phyloP scores from a whole-genome alignment of 2,888 invertebrate genomes.

The Dyspetes luteomarginatus region DNA sequence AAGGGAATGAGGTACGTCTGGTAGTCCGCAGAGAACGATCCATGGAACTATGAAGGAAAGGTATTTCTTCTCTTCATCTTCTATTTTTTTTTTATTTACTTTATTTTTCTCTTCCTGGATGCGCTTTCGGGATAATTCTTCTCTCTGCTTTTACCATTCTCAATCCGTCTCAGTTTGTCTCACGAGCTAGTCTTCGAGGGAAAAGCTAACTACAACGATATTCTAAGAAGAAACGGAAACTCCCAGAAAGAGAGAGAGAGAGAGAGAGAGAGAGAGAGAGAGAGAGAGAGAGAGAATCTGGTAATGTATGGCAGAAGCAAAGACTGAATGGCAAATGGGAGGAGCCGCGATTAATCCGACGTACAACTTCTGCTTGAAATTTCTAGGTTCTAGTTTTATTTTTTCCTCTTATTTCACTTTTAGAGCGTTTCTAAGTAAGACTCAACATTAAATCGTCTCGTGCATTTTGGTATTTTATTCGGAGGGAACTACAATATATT shows the following conservation, averaged over 20 bases:
- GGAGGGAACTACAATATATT: too few species aligned
- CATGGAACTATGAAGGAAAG: conserved; percentile 1
- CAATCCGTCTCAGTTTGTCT: conserved; percentile 61
- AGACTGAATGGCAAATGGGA: conserved; percentile 35
- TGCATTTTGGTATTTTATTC: too few species aligned
- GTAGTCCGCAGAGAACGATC: conserved; percentile 5
- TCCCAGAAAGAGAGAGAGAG: too few species aligned
- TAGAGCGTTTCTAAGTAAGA: conserved; percentile 25
- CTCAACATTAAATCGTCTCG: too few species aligned
- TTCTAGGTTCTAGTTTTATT: neutral
- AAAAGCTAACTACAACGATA: conserved; percentile 56
- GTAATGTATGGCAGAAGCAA: conserved; percentile 23
- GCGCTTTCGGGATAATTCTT: conserved; percentile 23
- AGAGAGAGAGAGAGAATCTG: too few species aligned
- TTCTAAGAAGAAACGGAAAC: conserved; percentile 44
- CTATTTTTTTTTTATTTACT: conserved; percentile 17
- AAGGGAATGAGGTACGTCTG: conserved; percentile 34
- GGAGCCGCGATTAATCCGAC: conserved; percentile 55
- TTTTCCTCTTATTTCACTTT: conserved; percentile 30
- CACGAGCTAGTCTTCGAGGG: conserved; percentile 20
- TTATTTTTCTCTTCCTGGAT: conserved; percentile 35
- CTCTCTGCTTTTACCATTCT: conserved; percentile 45
- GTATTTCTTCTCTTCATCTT: conserved; percentile 38
- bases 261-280: too few species aligned
- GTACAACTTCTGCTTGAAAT: conserved; percentile 41